Evolutionary conservation across 1,140 invertebrate species (phyloP).

Genomic region (Atta colombica): DNA sequence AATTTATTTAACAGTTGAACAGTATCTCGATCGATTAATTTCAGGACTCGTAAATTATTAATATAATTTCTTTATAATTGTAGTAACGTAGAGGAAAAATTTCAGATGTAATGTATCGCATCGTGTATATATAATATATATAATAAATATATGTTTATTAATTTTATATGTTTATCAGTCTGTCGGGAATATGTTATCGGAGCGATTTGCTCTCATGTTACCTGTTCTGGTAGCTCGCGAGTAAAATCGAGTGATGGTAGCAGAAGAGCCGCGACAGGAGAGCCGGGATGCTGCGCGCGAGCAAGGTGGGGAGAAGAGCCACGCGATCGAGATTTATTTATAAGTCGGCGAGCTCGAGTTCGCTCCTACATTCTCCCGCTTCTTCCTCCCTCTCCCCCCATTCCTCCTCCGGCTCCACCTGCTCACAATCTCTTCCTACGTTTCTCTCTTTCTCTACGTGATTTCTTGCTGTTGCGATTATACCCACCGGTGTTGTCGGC

Average conservation of each 20-base stretch:
- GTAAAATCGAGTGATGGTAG: slow-evolving; percentile 33
- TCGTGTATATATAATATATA: background rate
- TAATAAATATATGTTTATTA: background rate
- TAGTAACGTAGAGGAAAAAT: background rate
- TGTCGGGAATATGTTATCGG: slow-evolving; percentile 38
- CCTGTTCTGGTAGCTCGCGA: slow-evolving; percentile 13
- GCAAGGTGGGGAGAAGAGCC: slow-evolving; percentile 83
- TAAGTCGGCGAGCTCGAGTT: slow-evolving; percentile 82
- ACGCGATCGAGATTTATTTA: slow-evolving; percentile 87
- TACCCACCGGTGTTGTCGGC: slow-evolving; percentile 27
- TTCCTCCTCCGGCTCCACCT: too few species aligned
- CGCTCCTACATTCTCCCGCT: slow-evolving; percentile 62
- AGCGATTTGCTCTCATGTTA: slow-evolving; percentile 21
- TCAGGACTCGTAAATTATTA: background rate
- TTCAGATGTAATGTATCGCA: background rate
- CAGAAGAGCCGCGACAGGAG: slow-evolving; percentile 8
- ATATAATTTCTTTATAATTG: background rate
- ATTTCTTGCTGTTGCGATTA: slow-evolving; percentile 40
- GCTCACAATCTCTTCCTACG: too few species aligned
- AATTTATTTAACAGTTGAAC: background rate
- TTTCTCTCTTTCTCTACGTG: slow-evolving; percentile 39
- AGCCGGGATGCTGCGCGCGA: slow-evolving; percentile 63
- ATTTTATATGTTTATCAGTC: slow-evolving; percentile 32
- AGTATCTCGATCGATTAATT: slow-evolving; percentile 9
- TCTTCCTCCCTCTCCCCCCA: slow-evolving; percentile 10